A percentile compares a stretch with the other conserved stretches of the same genome.
phyloP scores from a whole-genome alignment of 2,888 invertebrate species.

The Metellina segmentata region DNA sequence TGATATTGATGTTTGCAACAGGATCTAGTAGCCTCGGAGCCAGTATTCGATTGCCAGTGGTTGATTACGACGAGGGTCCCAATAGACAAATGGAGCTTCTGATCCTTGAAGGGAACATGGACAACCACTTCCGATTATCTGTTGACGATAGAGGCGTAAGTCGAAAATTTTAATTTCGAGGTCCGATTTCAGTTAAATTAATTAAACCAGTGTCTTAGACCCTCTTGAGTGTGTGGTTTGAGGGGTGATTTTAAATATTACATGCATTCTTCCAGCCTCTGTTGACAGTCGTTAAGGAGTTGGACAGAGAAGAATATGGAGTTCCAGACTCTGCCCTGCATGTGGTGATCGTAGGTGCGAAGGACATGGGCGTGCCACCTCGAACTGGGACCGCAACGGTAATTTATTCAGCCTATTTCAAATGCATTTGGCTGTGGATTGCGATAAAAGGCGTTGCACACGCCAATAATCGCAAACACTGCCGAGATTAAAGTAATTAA shows the following conservation, averaged over 20 bases:
- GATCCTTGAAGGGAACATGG: constrained; percentile 79
- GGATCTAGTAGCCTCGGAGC: constrained; percentile 78
- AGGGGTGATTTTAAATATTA: not conserved
- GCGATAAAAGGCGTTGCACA: too few species aligned
- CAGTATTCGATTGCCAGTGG: constrained; percentile 81
- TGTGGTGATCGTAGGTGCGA: constrained; percentile 78
- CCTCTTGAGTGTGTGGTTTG: not conserved
- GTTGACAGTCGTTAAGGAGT: constrained; percentile 78
- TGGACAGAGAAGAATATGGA: constrained; percentile 78
- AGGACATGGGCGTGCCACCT: constrained; percentile 78
- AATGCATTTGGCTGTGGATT: not conserved
- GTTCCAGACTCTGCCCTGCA: constrained; percentile 78
- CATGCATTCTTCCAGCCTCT: constrained; percentile 66
- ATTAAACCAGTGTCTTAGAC: not conserved
- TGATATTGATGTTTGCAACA: not conserved
- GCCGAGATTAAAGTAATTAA: too few species aligned
- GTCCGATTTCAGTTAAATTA: not conserved
- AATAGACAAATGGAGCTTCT: constrained; percentile 79
- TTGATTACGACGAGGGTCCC: constrained; percentile 84
- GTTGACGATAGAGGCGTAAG: constrained; percentile 78
- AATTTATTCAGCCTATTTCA: not conserved
- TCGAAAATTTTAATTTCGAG: not conserved
- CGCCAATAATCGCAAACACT: too few species aligned
- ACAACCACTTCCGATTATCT: constrained; percentile 78
- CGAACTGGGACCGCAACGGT: constrained; percentile 78